Conservation (phyloP, 1,140 invertebrate genomes). For the Megalopta genalis region DNA sequence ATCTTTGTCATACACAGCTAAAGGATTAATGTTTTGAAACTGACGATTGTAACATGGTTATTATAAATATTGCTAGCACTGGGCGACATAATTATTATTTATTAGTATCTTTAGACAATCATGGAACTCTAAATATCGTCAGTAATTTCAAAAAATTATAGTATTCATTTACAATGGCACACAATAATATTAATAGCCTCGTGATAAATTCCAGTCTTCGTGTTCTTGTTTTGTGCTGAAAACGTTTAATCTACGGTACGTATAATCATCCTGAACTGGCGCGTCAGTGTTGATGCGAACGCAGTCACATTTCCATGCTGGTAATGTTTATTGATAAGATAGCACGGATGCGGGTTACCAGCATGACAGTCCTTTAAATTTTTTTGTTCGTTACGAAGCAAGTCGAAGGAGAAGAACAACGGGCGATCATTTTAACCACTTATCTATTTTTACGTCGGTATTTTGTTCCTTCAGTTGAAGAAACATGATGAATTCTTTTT, state of each 20-base stretch:
- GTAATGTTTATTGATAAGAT: slow-evolving; percentile 75
- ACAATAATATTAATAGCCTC: neutral
- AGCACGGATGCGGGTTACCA: slow-evolving; percentile 65
- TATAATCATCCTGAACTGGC: slow-evolving; percentile 36
- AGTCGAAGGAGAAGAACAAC: slow-evolving; percentile 43
- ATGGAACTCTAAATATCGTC: too few relatives aligned
- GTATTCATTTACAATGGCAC: neutral
- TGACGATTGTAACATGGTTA: too few relatives aligned
- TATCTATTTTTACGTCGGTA: slow-evolving; percentile 28
- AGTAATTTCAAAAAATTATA: neutral
- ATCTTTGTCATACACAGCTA: too few relatives aligned
- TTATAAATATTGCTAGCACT: too few relatives aligned
- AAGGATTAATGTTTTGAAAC: too few relatives aligned
- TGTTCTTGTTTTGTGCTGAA: neutral
- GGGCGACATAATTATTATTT: too few relatives aligned
- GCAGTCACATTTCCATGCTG: slow-evolving; percentile 62
- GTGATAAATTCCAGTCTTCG: neutral
- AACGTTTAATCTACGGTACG: slow-evolving; percentile 9
- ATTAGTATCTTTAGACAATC: too few relatives aligned
- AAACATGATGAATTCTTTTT: neutral
- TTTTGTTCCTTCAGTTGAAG: neutral
- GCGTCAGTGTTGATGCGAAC: slow-evolving; percentile 5
- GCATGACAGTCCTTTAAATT: slow-evolving; percentile 61
- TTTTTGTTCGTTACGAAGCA: slow-evolving; percentile 52
- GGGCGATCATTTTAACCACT: neutral